Evolutionary conservation across 2,888 invertebrate genomes (phyloP).

Genomic region (Drosophila dives): DNA sequence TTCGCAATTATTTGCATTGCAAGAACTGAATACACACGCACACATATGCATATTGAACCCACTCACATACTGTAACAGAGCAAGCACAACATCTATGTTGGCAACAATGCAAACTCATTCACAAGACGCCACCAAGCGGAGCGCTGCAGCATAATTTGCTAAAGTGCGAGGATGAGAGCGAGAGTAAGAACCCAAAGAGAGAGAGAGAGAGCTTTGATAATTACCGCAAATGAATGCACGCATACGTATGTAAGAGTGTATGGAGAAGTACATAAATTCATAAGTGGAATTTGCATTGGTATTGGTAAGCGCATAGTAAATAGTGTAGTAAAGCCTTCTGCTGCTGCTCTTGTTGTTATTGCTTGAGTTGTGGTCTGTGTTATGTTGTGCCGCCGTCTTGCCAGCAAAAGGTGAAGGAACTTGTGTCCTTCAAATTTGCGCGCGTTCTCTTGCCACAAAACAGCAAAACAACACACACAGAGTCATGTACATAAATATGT

Average conservation of each 20-base stretch:
- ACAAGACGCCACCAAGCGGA: slow-evolving; percentile 36
- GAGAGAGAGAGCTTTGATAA: slow-evolving; percentile 45
- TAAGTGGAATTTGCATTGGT: slow-evolving; percentile 48
- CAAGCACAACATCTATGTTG: slow-evolving; percentile 14
- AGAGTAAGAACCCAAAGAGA: slow-evolving; percentile 3
- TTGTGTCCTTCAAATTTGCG: slow-evolving; percentile 76
- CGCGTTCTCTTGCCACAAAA: slow-evolving; percentile 56
- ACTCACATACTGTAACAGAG: not conserved
- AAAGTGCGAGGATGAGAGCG: slow-evolving; percentile 17
- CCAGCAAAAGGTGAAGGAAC: slow-evolving; percentile 70
- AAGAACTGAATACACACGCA: slow-evolving; percentile 13
- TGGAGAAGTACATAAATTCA: not conserved
- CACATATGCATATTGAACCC: slow-evolving; percentile 1
- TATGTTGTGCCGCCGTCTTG: slow-evolving; percentile 53
- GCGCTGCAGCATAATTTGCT: slow-evolving; percentile 51
- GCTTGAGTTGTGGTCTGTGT: slow-evolving; percentile 25
- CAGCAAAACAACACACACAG: slow-evolving; percentile 9
- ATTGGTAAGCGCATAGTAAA: slow-evolving; percentile 66
- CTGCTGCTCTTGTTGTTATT: slow-evolving; percentile 31
- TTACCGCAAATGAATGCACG: slow-evolving; percentile 57
- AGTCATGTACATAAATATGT: not conserved
- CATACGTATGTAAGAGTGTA: slow-evolving; percentile 5
- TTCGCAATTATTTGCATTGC: slow-evolving; percentile 8
- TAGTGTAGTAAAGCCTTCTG: slow-evolving; percentile 63
- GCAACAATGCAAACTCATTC: slow-evolving; percentile 56